phyloP scores from a whole-genome alignment of 2,888 invertebrate genomes.

The Epinotia ramella region DNA sequence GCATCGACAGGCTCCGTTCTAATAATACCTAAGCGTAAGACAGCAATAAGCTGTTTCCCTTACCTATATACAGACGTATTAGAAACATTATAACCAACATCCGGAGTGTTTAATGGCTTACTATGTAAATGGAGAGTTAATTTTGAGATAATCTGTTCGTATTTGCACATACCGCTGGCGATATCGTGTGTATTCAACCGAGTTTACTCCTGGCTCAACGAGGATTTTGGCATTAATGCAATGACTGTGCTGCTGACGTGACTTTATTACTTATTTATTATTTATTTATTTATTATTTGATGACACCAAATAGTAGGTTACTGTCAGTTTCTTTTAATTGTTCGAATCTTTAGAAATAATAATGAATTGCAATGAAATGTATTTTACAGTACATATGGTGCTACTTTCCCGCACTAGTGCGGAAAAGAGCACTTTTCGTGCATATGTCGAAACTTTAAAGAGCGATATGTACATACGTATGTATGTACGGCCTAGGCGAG shows the following conservation, averaged over 20 bases:
- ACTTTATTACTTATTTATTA: constrained; percentile 26
- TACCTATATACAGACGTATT: constrained; percentile 14
- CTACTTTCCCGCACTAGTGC: no score
- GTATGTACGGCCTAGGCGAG: no score
- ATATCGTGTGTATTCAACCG: constrained; percentile 49
- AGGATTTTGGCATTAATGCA: constrained; percentile 20
- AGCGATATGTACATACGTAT: no score
- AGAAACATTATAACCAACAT: constrained; percentile 23
- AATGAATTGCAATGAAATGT: background rate
- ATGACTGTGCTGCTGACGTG: constrained; percentile 21
- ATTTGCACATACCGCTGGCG: constrained; percentile 42
- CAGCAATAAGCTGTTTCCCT: constrained; percentile 7
- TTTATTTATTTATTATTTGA: no score
- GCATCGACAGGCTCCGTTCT: background rate
- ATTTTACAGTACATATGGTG: no score
- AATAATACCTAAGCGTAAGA: constrained; percentile 1
- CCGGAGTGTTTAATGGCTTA: constrained; percentile 57
- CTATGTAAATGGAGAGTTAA: constrained; percentile 66
- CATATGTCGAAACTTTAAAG: no score
- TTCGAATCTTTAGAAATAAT: background rate
- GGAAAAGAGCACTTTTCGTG: no score
- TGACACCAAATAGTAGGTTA: no score
- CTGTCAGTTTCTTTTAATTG: constrained; percentile 6
- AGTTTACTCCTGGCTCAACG: constrained; percentile 30
- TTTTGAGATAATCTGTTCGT: constrained; percentile 59